Evolutionary conservation across 2,888 invertebrate genomes (phyloP), one percentile per base, ranked within the genome.

Genomic region (Ennomos erosarius): DNA sequence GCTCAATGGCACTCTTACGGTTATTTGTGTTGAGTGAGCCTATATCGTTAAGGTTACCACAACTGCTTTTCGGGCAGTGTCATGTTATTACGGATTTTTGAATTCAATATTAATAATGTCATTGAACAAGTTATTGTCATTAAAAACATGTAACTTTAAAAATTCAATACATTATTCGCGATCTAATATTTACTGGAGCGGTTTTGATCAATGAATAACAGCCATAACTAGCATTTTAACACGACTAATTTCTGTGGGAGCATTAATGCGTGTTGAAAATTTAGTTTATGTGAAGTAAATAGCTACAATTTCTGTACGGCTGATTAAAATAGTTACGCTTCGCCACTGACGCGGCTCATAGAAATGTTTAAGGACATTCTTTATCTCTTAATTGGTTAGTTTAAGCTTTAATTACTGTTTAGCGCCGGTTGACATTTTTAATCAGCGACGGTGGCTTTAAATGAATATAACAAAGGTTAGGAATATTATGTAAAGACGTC

Each of bases 351-450:
- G 49, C 26, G 33, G 50, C 38, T 26, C 47, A 39, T 53, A 42
- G 48, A 39, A 49, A 44, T 53, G 40, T 36, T 54, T 59, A 48
- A 58, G 58, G 48, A 53, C 58, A 54, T 50, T 49, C 54, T 50
- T 59, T 54, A 54, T 59, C 46, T 43, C 16, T 26, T 59, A 59
- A 59, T 59, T 59, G 59, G 59, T 55, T 54, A 34, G 54, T 58
- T 53, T 58, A 51, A 44, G 44, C 35, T 44, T 53, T 53, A 53
- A 58, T 53, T 53, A 53, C 35, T 53, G 48, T 44, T 58, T 59
- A 47, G 50, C 46, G 46, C 46, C 50, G 52, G 38, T 37, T 58
- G 42, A 53, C 40, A 36, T 53, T 59, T 53, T 59, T 53, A 35
- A 53, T 53, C 38, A 33, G 53, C 26, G 48, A 49, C 49, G 47